Percentiles rank a stretch among this genome's conserved stretches.
These are phyloP conservation scores for Dolichomitus sp. DNA, from an alignment of 2,888 invertebrate genomes.

Conservation along the genomic window DNA sequence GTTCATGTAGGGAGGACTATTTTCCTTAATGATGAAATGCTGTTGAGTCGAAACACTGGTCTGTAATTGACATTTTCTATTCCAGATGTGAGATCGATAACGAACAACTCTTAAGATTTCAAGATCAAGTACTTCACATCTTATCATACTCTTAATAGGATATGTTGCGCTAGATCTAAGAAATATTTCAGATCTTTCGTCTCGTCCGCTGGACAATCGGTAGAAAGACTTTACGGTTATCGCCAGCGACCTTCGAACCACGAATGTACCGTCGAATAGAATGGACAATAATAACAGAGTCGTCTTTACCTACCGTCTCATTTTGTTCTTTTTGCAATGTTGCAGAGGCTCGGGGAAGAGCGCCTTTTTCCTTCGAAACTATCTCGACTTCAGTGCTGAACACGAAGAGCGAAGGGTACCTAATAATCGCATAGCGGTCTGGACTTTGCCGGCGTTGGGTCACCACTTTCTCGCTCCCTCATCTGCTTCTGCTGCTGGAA, in stretches of 20 bases:
- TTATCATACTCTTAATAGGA: not conserved
- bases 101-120: not conserved
- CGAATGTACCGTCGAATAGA: conserved; percentile 37
- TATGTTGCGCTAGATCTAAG: not conserved
- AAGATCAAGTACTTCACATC: conserved; percentile 4
- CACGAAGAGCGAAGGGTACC: conserved; percentile 53
- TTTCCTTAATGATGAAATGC: not conserved
- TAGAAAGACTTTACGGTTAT: conserved; percentile 3
- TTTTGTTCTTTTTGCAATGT: conserved; percentile 11
- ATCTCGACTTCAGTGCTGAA: conserved; percentile 49
- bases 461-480: conserved; percentile 49
- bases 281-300: conserved; percentile 60
- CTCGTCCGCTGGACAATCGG: not conserved
- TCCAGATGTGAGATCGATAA: not conserved
- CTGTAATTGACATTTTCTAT: not conserved
- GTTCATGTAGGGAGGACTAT: not conserved
- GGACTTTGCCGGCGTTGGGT: conserved; percentile 45
- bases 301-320: conserved; percentile 33
- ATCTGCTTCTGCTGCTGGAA: conserved; percentile 36
- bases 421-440: conserved; percentile 63
- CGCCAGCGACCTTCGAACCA: conserved; percentile 25
- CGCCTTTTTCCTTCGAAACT: conserved; percentile 42
- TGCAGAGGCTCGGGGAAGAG: not conserved
- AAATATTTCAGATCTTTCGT: not conserved
- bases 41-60: too few species aligned